A percentile compares a stretch with the other conserved stretches of the same genome.
phyloP scores from a whole-genome alignment of 1,140 invertebrate species.

The Adoxophyes honmai region DNA sequence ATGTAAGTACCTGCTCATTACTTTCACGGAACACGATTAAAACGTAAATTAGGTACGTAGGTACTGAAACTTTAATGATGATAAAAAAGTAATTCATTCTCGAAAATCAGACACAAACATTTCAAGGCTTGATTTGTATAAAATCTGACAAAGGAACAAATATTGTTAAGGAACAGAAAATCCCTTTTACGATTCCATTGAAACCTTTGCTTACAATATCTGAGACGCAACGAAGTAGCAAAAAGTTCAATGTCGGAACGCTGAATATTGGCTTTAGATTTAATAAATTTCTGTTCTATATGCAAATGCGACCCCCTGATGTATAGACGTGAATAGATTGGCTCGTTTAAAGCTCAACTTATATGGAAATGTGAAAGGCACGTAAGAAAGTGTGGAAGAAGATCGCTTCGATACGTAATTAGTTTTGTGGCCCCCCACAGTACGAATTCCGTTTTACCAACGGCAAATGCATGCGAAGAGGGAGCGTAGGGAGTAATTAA shows the following conservation, averaged over 20 bases:
- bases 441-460: constrained; percentile 52
- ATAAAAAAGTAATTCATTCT: no score
- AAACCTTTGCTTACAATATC: constrained; percentile 29
- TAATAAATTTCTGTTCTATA: constrained; percentile 77
- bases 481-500: constrained; percentile 48
- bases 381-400: constrained; percentile 72
- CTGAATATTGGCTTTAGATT: constrained; percentile 75
- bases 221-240: constrained; percentile 61
- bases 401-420: constrained; percentile 72
- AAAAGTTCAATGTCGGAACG: constrained; percentile 71
- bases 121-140: not conserved
- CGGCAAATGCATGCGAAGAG: constrained; percentile 41
- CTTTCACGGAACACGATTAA: no score
- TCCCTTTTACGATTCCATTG: constrained; percentile 1
- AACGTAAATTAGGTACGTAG: no score
- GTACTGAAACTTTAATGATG: no score
- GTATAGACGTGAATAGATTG: constrained; percentile 77
- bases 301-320: constrained; percentile 75
- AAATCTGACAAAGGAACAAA: not conserved
- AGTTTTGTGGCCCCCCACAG: constrained; percentile 63
- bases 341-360: constrained; percentile 75
- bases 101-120: not conserved
- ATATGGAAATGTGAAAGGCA: constrained; percentile 76
- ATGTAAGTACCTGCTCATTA: no score
- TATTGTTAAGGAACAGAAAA: not conserved